Base-by-base conservation (phyloP, 2,888 invertebrate genomes). In the Tolmerus cingulatus region DNA sequence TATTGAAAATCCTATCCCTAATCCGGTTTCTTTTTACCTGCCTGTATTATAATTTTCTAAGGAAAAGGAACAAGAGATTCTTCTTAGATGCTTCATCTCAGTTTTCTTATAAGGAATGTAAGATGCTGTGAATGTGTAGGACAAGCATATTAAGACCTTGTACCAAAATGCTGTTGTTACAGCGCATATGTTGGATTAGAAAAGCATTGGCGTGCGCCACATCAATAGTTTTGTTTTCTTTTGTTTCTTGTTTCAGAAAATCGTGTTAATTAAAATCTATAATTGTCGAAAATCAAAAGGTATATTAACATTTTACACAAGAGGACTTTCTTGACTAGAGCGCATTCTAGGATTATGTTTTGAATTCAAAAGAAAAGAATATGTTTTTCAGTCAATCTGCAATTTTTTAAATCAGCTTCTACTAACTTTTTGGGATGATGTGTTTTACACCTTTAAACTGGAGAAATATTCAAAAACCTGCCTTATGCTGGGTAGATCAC, bases 31-130 rank as follows among this genome's bases (percentile, higher is more conserved):
- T 51, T 66, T 55, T 55, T 55, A 55, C 55, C 55, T 78, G 19
- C 37, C 79, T 51, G 57, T 16, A 19, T 82, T 51, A 66, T 57
- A 82, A 82, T 82, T 82, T 82, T 82, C 82, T 82, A 30, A 82
- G 9, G 57, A 82, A 82, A 82, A 57, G 66, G 4, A 30, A 37
- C 57, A 66, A 82, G 66, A 66, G 66, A 66, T 51, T 51, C 51
- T 19, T 51, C 66, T 66, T 19, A 27, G 16, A n/a, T 66, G 66
- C 19, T 66, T 12, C 66, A 27, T 19, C 27, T 23, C 4, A 27
- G 7, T 66, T 66, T 66, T 66, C 27, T 66, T 66, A 23, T 12
- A 66, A 66, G 19, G 66, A 66, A 66, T 66, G 66, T 66, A 66
- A 66, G 66, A 66, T 66, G 23, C 66, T 66, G 27, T 27, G 12